Evolutionary conservation across 1,140 invertebrate species (phyloP).

Genomic region (Monomorium pharaonis): DNA sequence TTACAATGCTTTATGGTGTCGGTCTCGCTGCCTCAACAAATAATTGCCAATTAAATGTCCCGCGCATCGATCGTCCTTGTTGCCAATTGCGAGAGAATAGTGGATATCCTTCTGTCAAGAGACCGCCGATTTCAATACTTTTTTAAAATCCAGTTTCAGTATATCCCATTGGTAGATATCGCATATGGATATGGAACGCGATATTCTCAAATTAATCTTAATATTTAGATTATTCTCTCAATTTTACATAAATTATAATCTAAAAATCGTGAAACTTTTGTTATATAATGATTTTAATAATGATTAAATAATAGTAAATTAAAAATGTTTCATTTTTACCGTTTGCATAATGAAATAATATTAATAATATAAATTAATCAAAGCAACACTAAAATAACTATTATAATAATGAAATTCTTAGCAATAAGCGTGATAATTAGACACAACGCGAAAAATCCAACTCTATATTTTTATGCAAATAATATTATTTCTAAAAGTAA

Average conservation of each 20-base stretch:
- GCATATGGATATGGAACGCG: neutral
- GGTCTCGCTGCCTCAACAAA: constrained; percentile 78
- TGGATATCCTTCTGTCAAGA: constrained; percentile 59
- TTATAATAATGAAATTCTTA: neutral
- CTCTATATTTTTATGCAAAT: neutral
- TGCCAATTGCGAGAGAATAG: constrained; percentile 65
- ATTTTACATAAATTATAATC: neutral
- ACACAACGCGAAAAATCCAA: neutral
- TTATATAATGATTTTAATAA: neutral
- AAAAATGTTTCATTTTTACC: neutral
- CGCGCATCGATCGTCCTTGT: constrained; percentile 70
- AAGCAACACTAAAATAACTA: neutral
- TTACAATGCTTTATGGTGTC: constrained; percentile 81
- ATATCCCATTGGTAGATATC: neutral
- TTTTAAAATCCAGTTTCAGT: neutral
- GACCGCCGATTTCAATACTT: constrained; percentile 14
- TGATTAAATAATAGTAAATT: neutral
- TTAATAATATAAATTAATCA: neutral
- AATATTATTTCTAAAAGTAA: neutral
- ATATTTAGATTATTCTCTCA: neutral
- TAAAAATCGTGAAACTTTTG: neutral
- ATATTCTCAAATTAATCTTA: neutral
- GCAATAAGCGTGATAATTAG: neutral
- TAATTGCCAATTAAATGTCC: constrained; percentile 81
- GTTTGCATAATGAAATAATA: neutral